A percentile compares a stretch with the other conserved stretches of the same genome.
These are phyloP conservation scores for Triplophysa dalaica DNA, from an alignment of 2,113 vertebrate genomes.

Conservation along the genomic window DNA sequence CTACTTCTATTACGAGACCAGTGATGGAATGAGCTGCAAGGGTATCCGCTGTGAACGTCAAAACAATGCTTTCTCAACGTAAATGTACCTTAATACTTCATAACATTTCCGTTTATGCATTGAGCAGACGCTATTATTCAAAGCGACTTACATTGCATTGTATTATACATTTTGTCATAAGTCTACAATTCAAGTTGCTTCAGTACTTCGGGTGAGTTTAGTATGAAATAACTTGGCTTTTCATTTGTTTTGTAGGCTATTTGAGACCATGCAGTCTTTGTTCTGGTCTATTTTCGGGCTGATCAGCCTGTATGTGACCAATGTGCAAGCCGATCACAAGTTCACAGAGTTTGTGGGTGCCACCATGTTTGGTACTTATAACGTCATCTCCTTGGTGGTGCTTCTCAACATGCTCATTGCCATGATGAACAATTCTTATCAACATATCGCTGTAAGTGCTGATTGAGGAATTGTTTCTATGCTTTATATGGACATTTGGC, in stretches of 20 bases:
- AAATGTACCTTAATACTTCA: slow-evolving; percentile 64
- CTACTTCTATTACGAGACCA: slow-evolving; percentile 90
- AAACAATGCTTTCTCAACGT: slow-evolving; percentile 98
- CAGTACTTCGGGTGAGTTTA: not conserved
- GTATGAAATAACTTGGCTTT: slow-evolving; percentile 24
- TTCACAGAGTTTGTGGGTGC: slow-evolving; percentile 96
- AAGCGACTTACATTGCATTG: too few relatives aligned
- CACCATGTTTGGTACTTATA: slow-evolving; percentile 98
- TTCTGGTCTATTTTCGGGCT: slow-evolving; percentile 99
- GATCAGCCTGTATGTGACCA: slow-evolving; percentile 92
- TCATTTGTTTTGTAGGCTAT: slow-evolving; percentile 80
- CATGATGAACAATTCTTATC: slow-evolving; percentile 99
- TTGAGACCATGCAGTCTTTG: slow-evolving; percentile 93
- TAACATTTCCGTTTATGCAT: too few relatives aligned
- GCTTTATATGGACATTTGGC: not conserved
- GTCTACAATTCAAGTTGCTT: not conserved
- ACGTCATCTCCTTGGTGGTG: slow-evolving; percentile 95
- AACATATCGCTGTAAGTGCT: slow-evolving; percentile 93
- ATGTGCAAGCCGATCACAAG: slow-evolving; percentile 84
- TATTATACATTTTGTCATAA: not conserved
- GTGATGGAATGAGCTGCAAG: slow-evolving; percentile 71
- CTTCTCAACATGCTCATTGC: slow-evolving; percentile 99
- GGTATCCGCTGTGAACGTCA: slow-evolving; percentile 90
- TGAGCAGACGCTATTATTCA: too few relatives aligned
- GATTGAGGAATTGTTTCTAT: not conserved